Evolutionary conservation across 2,113 vertebrate species (phyloP).

Genomic region (Ahaetulla prasina): DNA sequence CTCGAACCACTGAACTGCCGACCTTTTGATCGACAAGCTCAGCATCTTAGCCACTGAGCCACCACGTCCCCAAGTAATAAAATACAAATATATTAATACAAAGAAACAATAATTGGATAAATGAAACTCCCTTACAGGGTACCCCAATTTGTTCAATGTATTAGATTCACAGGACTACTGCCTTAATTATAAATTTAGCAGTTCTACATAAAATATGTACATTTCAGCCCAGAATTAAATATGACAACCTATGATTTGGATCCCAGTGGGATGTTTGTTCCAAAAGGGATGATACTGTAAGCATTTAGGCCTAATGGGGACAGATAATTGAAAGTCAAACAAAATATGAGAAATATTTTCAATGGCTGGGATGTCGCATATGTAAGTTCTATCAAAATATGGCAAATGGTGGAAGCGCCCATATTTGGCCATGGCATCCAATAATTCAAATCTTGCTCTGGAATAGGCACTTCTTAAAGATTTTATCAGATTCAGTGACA

Average conservation of each 20-base stretch:
- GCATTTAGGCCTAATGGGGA: neutral
- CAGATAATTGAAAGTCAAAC: neutral
- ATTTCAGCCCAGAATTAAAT: neutral
- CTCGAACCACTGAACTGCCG: too few species aligned
- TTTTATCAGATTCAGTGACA: neutral
- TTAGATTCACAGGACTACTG: neutral
- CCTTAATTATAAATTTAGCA: neutral
- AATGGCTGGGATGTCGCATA: neutral
- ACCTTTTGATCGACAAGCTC: too few species aligned
- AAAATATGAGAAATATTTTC: neutral
- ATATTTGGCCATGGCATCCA: neutral
- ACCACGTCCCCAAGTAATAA: too few species aligned
- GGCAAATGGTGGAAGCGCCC: neutral
- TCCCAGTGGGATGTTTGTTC: neutral
- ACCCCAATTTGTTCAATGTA: neutral
- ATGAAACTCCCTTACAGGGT: neutral
- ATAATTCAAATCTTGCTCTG: neutral
- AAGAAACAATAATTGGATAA: neutral
- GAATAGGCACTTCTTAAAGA: neutral
- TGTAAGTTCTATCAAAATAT: neutral
- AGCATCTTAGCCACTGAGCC: too few species aligned
- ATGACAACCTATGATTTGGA: neutral
- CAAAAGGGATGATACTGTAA: neutral
- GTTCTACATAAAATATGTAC: neutral
- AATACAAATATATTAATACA: neutral